phyloP scores from a whole-genome alignment of 2,797 vertebrate genomes.

The Passerculus sandwichensis region DNA sequence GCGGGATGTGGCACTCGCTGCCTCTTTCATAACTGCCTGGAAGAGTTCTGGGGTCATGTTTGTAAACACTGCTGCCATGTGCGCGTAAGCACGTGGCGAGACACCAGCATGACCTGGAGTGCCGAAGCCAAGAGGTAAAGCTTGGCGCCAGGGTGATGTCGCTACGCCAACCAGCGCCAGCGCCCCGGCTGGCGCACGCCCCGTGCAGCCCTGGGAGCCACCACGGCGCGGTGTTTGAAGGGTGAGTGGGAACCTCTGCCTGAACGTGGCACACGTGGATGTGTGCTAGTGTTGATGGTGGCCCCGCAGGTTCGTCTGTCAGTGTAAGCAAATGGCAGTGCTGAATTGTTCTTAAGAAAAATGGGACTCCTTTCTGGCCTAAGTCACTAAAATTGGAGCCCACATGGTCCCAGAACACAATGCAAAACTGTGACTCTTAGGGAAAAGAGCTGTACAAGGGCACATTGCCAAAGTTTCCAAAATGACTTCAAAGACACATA shows the following conservation, averaged over 20 bases:
- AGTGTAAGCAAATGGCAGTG: neutral
- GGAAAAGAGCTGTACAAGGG: slow-evolving; percentile 11
- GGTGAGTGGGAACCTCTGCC: neutral
- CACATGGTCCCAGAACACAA: neutral
- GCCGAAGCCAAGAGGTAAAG: slow-evolving; percentile 78
- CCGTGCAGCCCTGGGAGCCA: neutral
- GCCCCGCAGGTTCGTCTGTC: neutral
- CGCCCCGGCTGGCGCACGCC: neutral
- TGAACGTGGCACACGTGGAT: rapidly evolving
- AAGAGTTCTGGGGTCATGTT: slow-evolving; percentile 85
- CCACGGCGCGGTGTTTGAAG: neutral
- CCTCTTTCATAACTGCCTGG: slow-evolving; percentile 77
- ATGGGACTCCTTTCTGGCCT: neutral
- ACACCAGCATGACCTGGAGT: slow-evolving; percentile 75
- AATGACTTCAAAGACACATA: slow-evolving; percentile 13
- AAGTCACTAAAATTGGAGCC: neutral
- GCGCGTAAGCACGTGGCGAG: slow-evolving; percentile 77
- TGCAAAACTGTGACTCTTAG: neutral
- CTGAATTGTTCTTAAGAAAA: neutral
- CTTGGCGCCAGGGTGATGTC: slow-evolving; percentile 71
- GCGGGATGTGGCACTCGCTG: slow-evolving; percentile 71
- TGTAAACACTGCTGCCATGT: slow-evolving; percentile 90
- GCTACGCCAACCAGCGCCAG: slow-evolving; percentile 2
- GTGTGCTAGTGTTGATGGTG: neutral
- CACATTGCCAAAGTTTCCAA: neutral